Evolutionary conservation across 2,113 vertebrate genomes (phyloP).

Genomic region (Vulpes lagopus): DNA sequence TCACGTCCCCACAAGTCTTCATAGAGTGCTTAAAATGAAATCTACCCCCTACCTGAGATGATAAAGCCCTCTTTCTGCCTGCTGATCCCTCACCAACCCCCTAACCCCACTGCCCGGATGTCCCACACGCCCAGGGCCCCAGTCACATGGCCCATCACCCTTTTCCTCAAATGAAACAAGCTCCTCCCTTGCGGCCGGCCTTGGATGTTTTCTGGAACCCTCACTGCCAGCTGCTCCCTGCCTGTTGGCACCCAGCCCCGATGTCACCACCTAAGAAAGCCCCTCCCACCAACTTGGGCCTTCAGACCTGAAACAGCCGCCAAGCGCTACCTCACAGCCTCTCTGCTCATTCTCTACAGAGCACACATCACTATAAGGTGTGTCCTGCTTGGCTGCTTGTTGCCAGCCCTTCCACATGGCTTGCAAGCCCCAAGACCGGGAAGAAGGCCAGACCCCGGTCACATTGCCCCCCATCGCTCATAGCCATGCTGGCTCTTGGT

Average conservation of each 20-base stretch:
- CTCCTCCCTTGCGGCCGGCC: too few species aligned
- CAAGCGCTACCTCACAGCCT: accelerated
- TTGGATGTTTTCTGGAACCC: too few species aligned
- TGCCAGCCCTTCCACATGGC: too few species aligned
- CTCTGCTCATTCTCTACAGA: neutral
- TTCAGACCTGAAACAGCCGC: neutral
- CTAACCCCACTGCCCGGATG: neutral
- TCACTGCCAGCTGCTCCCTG: too few species aligned
- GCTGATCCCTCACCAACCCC: neutral
- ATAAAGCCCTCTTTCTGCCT: neutral
- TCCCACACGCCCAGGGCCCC: too few species aligned
- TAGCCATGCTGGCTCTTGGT: neutral
- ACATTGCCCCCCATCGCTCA: neutral
- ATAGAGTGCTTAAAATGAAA: neutral
- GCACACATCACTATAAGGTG: accelerated
- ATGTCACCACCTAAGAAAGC: neutral
- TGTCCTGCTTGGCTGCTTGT: neutral
- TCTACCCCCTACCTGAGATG: accelerated
- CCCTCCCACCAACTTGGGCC: accelerated
- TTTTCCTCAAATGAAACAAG: neutral
- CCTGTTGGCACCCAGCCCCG: neutral
- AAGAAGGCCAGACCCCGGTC: neutral
- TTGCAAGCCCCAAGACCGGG: neutral
- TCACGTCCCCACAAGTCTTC: neutral
- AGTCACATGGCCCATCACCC: neutral